Conservation (phyloP, 2,113 vertebrate species). For the Chascanopsetta lugubris region DNA sequence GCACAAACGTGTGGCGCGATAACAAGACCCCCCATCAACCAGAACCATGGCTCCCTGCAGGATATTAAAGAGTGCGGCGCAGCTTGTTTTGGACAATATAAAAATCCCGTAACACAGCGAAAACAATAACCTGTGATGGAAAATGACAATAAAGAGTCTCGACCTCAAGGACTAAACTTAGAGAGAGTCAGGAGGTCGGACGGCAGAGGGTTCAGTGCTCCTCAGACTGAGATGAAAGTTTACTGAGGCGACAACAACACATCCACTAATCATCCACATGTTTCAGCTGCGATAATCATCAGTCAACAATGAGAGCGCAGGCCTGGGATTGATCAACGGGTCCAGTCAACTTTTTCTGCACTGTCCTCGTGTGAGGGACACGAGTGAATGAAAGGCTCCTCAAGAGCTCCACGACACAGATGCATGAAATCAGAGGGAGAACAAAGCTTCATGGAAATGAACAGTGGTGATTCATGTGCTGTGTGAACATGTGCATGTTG, state of each 20-base stretch:
- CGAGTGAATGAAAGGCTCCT: background rate
- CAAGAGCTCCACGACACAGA: background rate
- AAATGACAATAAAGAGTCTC: constrained; percentile 57
- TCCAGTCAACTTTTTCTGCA: background rate
- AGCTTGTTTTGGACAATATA: constrained; percentile 49
- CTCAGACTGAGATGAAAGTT: constrained; percentile 34
- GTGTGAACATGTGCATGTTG: background rate
- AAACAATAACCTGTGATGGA: constrained; percentile 35
- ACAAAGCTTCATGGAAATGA: too few species aligned
- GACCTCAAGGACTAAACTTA: constrained; percentile 54
- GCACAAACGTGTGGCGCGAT: constrained; percentile 56
- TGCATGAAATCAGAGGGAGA: background rate
- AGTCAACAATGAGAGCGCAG: constrained; percentile 23
- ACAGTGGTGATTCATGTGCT: background rate
- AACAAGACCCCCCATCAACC: constrained; percentile 60
- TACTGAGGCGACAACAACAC: constrained; percentile 6
- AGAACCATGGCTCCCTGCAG: constrained; percentile 32
- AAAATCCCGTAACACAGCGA: constrained; percentile 52
- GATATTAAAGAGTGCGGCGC: constrained; percentile 28
- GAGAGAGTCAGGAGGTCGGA: constrained; percentile 41
- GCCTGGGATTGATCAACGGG: background rate
- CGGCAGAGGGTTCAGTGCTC: constrained; percentile 46
- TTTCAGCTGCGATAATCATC: constrained; percentile 19
- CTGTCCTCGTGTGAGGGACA: background rate
- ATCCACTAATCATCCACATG: constrained; percentile 16